These are phyloP conservation scores for Falcaria lacertinaria DNA, from an alignment of 2,888 invertebrate genomes.

Conservation along the genomic window DNA sequence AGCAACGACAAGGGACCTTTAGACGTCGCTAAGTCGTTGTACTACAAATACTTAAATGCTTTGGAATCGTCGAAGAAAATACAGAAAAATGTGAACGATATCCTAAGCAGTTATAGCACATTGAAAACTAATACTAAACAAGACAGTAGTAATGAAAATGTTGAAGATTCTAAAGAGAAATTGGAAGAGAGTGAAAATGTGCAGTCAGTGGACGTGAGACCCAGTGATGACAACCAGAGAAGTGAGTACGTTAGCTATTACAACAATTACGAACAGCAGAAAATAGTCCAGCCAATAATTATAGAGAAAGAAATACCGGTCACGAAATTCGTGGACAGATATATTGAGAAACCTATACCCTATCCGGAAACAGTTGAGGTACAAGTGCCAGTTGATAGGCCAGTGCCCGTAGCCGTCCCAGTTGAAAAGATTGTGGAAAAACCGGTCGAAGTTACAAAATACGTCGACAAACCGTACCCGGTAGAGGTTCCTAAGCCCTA, in stretches of 20 bases:
- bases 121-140: conserved; percentile 52
- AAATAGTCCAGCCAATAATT: conserved; percentile 67
- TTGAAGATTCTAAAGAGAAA: conserved; percentile 41
- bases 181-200: conserved; percentile 56
- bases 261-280: conserved; percentile 40
- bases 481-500: conserved; percentile 74
- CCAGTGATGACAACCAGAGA: conserved; percentile 37
- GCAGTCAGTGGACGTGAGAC: conserved; percentile 46
- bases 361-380: conserved; percentile 61
- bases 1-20: conserved; percentile 45
- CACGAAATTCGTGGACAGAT: conserved; percentile 65
- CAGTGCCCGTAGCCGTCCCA: conserved; percentile 62
- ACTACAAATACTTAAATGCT: conserved; percentile 54
- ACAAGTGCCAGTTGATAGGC: conserved; percentile 60
- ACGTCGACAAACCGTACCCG: conserved; percentile 80
- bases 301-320: conserved; percentile 70
- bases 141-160: conserved; percentile 27
- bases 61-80: conserved; percentile 59
- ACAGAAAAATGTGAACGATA: conserved; percentile 48
- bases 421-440: conserved; percentile 77
- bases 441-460: conserved; percentile 70
- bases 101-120: conserved; percentile 45
- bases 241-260: conserved; percentile 44
- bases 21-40: conserved; percentile 46
- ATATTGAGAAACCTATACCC: conserved; percentile 65